These are phyloP conservation scores for Oryzias woworae DNA, from an alignment of 2,113 vertebrate genomes.

Conservation along the genomic window DNA sequence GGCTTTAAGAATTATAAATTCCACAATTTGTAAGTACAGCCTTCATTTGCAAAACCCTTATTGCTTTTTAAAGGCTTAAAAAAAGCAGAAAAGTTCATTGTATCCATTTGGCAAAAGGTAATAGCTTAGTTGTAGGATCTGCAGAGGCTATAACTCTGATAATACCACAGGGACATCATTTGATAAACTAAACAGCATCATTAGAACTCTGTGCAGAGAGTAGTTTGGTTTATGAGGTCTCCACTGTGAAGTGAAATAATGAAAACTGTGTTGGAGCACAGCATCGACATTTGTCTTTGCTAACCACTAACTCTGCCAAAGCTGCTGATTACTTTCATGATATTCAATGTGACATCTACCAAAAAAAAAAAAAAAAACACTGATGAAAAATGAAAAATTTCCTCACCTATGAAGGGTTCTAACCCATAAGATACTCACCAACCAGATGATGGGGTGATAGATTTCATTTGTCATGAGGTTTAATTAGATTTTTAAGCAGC, in stretches of 20 bases:
- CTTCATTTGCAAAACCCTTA: constrained; percentile 12
- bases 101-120: constrained; percentile 18
- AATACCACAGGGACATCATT: constrained; percentile 42
- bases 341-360: constrained; percentile 55
- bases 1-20: constrained; percentile 2
- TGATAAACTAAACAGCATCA: constrained; percentile 50
- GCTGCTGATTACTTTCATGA: constrained; percentile 51
- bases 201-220: constrained; percentile 21
- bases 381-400: constrained; percentile 33
- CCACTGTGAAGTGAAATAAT: constrained; percentile 15
- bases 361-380: constrained; percentile 10
- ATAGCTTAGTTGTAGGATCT: constrained; percentile 28
- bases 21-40: constrained; percentile 4
- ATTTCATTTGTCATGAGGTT: constrained; percentile 50
- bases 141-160: constrained; percentile 25
- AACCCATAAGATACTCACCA: constrained; percentile 12
- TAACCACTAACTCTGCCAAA: constrained; percentile 47
- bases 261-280: constrained; percentile 21
- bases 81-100: constrained; percentile 31
- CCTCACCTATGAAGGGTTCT: constrained; percentile 17
- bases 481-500: constrained; percentile 68
- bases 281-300: constrained; percentile 39
- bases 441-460: constrained; percentile 33
- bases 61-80: neutral
- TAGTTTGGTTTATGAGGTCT: constrained; percentile 32